These are phyloP conservation scores for Origma solitaria DNA, from an alignment of 2,113 vertebrate species.

Conservation along the genomic window DNA sequence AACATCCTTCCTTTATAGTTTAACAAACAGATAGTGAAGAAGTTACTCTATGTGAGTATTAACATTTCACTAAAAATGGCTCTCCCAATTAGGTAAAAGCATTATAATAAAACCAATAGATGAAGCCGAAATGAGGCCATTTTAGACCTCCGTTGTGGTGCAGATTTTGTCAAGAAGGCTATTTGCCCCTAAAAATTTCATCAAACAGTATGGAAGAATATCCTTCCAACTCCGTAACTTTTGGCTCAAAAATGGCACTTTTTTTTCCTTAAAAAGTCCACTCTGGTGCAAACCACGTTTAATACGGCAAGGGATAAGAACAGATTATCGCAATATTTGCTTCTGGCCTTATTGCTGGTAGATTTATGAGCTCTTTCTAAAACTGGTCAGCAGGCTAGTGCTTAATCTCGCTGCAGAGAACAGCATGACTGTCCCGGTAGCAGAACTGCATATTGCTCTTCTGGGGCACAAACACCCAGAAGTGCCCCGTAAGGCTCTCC, in stretches of 20 bases:
- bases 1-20: background rate
- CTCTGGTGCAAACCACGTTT: background rate
- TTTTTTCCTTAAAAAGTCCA: background rate
- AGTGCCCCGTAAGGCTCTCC: background rate
- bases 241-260: background rate
- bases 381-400: background rate
- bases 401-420: background rate
- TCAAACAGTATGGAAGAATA: background rate
- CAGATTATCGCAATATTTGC: background rate
- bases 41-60: background rate
- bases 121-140: background rate
- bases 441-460: fast-evolving
- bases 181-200: background rate
- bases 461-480: background rate
- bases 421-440: background rate
- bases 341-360: background rate
- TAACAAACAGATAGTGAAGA: background rate
- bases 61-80: background rate
- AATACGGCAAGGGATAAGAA: background rate
- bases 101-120: background rate
- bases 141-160: fast-evolving
- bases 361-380: background rate
- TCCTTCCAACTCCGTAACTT: background rate
- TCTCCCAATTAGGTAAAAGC: background rate
- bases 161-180: background rate